Conservation (phyloP, 2,113 vertebrate genomes). For the Talpa occidentalis region DNA sequence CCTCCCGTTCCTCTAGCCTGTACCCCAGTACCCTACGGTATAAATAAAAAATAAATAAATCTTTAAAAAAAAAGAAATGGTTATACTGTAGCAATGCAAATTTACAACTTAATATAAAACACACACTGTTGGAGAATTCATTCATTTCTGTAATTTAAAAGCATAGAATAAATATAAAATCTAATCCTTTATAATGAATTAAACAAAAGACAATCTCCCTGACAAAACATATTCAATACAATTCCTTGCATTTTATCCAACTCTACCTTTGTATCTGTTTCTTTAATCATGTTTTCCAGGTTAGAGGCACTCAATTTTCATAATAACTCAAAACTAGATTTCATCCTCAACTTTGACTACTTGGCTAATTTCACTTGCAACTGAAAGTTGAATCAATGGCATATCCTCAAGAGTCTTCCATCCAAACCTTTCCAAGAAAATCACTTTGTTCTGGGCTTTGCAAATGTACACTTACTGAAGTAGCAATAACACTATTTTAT, state of each 20-base stretch:
- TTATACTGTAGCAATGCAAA: not conserved
- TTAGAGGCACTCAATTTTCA: not conserved
- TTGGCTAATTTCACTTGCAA: not conserved
- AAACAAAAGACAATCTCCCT: not conserved
- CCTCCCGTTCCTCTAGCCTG: no score
- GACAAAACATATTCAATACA: not conserved
- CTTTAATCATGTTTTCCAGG: not conserved
- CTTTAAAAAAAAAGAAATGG: no score
- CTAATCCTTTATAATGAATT: not conserved
- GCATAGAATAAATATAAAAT: slow-evolving; percentile 4
- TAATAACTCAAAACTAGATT: not conserved
- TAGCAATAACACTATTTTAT: not conserved
- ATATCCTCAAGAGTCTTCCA: not conserved
- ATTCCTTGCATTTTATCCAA: not conserved
- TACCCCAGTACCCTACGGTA: no score
- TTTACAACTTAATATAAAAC: not conserved
- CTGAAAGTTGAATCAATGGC: not conserved
- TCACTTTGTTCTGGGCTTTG: not conserved
- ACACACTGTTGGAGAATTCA: not conserved
- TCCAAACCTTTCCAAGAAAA: not conserved
- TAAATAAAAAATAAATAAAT: no score
- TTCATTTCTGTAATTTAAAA: not conserved
- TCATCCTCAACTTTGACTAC: not conserved
- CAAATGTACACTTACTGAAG: not conserved
- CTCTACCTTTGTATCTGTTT: not conserved